phyloP scores from a whole-genome alignment of 1,140 invertebrate species.

The Drosophila pectinifera region DNA sequence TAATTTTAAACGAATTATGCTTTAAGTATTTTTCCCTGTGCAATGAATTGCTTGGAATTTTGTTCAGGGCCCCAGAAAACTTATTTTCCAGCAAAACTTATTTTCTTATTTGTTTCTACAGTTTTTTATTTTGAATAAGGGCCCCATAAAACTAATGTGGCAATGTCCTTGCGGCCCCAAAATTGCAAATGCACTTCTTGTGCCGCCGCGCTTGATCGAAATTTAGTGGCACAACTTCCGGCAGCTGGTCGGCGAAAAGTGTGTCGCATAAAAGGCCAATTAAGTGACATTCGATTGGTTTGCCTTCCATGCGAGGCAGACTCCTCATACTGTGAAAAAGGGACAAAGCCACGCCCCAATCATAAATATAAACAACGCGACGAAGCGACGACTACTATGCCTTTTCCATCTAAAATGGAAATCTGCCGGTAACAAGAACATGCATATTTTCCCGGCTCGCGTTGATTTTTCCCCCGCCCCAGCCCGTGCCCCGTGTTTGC shows the following conservation, averaged over 20 bases:
- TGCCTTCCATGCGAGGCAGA: constrained; percentile 29
- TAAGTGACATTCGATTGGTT: constrained; percentile 73
- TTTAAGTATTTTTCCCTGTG: not conserved
- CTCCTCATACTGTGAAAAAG: constrained; percentile 1
- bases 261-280: constrained; percentile 61
- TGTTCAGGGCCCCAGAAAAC: constrained; percentile 21
- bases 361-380: constrained; percentile 61
- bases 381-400: constrained; percentile 23
- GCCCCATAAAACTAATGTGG: constrained; percentile 71
- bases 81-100: constrained; percentile 40
- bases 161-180: constrained; percentile 68
- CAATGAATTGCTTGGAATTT: constrained; percentile 12
- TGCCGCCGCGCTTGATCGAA: constrained; percentile 58
- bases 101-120: constrained; percentile 33
- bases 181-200: constrained; percentile 49
- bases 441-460: constrained; percentile 74
- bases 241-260: constrained; percentile 48
- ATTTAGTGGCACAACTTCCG: constrained; percentile 48
- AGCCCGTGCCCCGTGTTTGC: constrained; percentile 57
- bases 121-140: constrained; percentile 55
- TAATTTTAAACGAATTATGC: too few relatives aligned
- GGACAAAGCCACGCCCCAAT: constrained; percentile 57
- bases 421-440: constrained; percentile 77
- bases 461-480: constrained; percentile 61
- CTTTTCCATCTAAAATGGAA: constrained; percentile 75